A percentile compares a stretch with the other conserved stretches of the same genome.
These are phyloP conservation scores for Pachyramphus minor DNA, from an alignment of 2,113 vertebrate genomes.

Conservation along the genomic window DNA sequence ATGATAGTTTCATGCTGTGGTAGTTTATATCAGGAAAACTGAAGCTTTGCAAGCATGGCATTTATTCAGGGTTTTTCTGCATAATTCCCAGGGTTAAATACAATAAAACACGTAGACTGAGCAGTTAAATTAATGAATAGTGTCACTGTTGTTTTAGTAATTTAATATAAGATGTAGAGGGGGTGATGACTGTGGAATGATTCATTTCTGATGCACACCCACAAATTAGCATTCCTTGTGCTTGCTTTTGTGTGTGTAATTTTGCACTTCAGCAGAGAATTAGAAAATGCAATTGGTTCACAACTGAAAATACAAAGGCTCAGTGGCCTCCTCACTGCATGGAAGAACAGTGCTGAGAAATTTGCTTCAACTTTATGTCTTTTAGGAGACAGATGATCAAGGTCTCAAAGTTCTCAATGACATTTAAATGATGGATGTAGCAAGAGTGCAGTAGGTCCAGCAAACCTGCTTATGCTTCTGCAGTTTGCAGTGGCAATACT, in stretches of 20 bases:
- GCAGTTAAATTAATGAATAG: not conserved
- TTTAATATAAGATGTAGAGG: not conserved
- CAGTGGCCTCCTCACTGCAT: not conserved
- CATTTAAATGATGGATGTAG: not conserved
- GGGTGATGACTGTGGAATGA: not conserved
- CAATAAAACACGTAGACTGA: not conserved
- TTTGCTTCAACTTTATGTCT: not conserved
- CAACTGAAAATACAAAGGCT: not conserved
- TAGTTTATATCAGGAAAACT: not conserved
- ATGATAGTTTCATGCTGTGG: not conserved
- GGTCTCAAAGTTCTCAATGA: not conserved
- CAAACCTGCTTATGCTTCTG: not conserved
- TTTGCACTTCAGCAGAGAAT: not conserved
- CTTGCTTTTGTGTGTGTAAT: not conserved
- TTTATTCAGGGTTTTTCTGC: not conserved
- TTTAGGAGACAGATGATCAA: not conserved
- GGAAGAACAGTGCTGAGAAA: not conserved
- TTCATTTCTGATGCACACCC: not conserved
- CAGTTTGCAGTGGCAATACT: not conserved
- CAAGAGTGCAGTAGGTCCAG: not conserved
- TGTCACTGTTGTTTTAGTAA: not conserved
- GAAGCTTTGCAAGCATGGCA: not conserved
- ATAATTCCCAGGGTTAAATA: not conserved
- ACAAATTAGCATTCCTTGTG: not conserved
- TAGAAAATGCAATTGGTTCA: not conserved